Conservation (phyloP, 1,140 invertebrate species). For the Campoletis sonorensis region DNA sequence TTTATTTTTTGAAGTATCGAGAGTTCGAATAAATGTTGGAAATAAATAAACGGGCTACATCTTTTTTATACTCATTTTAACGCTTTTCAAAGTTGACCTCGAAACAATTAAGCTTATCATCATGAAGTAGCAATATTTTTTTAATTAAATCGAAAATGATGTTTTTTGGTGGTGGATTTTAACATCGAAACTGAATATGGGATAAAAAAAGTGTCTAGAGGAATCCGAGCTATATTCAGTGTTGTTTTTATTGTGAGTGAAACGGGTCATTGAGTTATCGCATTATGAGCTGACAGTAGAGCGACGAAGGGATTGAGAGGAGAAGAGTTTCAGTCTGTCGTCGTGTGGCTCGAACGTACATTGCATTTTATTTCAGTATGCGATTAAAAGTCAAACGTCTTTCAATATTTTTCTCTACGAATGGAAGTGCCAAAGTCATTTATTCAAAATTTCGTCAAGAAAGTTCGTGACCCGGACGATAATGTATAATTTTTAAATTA, state of each 20-base stretch:
- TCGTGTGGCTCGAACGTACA: background rate
- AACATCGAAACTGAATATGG: background rate
- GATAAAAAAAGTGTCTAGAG: background rate
- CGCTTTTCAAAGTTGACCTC: no score
- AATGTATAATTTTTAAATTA: background rate
- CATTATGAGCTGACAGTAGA: slow-evolving; percentile 6
- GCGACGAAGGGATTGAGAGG: background rate
- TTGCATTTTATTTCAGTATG: background rate
- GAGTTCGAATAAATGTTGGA: no score
- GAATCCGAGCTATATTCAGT: background rate
- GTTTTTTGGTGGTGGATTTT: background rate
- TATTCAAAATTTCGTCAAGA: background rate
- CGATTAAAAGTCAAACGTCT: background rate
- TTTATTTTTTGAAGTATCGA: no score
- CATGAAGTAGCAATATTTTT: no score
- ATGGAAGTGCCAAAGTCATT: background rate
- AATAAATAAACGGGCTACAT: no score
- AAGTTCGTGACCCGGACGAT: background rate
- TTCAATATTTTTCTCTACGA: background rate
- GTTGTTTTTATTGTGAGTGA: slow-evolving; percentile 21
- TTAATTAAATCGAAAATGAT: background rate
- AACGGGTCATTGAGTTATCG: slow-evolving; percentile 30
- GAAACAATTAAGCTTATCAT: no score
- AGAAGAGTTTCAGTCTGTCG: slow-evolving; percentile 17
- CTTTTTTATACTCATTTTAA: no score